Conservation (phyloP, 2,797 vertebrate species). For the Enteromius viviparus region DNA sequence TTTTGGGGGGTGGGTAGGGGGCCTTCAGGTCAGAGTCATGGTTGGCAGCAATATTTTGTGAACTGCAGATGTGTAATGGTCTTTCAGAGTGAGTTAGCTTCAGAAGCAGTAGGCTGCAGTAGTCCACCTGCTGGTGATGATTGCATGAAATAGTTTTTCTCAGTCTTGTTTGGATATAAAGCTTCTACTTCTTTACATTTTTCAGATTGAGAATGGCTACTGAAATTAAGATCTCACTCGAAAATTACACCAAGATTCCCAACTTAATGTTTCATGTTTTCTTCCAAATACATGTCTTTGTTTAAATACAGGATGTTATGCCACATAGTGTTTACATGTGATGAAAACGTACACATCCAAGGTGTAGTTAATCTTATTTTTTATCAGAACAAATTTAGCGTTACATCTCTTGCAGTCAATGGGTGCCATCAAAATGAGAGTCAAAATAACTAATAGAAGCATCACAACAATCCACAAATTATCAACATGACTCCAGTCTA, state of each 20-base stretch:
- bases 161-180: background rate
- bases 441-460: background rate
- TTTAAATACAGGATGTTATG: background rate
- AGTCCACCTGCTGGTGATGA: background rate
- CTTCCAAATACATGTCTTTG: background rate
- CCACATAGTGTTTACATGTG: background rate
- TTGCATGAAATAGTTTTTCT: background rate
- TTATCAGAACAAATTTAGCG: background rate
- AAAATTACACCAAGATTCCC: background rate
- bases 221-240: background rate
- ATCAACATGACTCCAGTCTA: background rate
- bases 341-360: too few relatives aligned
- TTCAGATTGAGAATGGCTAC: background rate
- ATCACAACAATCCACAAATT: background rate
- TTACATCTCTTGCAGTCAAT: background rate
- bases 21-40: background rate
- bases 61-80: conserved; percentile 1
- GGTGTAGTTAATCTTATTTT: background rate
- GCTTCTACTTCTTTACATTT: background rate
- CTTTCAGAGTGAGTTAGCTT: background rate
- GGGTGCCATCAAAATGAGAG: background rate
- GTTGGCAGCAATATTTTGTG: background rate
- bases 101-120: background rate
- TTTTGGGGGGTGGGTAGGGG: too few relatives aligned
- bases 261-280: background rate